Evolutionary conservation across 2,888 invertebrate species (phyloP).

Genomic region (Opisthograptis luteolata): DNA sequence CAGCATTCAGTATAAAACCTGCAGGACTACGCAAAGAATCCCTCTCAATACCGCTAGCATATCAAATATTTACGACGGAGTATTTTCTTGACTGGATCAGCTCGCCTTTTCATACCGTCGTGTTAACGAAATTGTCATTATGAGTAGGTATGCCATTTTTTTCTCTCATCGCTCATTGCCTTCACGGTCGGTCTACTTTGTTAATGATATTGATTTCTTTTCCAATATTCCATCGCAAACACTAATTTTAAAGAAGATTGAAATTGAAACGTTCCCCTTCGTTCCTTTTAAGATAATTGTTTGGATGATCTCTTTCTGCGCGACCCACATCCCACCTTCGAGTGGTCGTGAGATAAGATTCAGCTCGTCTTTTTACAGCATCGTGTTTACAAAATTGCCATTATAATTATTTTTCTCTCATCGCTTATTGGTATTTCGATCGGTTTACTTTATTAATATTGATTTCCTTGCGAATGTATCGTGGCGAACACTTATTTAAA

Average conservation of each 20-base stretch:
- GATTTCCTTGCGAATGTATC: slow-evolving; percentile 18
- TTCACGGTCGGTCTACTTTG: slow-evolving; percentile 21
- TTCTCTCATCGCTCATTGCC: slow-evolving; percentile 29
- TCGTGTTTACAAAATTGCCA: slow-evolving; percentile 20
- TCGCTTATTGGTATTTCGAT: slow-evolving; percentile 27
- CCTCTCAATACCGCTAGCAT: slow-evolving; percentile 8
- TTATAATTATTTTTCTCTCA: slow-evolving; percentile 26
- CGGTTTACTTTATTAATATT: slow-evolving; percentile 20
- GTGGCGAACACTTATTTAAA: slow-evolving; percentile 41
- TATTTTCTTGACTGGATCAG: slow-evolving; percentile 15
- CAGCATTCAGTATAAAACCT: slow-evolving; percentile 6
- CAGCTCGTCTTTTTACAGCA: too few relatives aligned
- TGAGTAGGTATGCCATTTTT: too few relatives aligned
- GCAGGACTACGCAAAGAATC: slow-evolving; percentile 12
- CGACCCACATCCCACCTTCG: slow-evolving; percentile 35
- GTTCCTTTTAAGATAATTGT: slow-evolving; percentile 59
- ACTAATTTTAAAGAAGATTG: slow-evolving; percentile 48
- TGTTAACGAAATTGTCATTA: slow-evolving; percentile 20
- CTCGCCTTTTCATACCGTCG: slow-evolving; percentile 7
- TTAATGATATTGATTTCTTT: slow-evolving; percentile 21
- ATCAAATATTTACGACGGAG: slow-evolving; percentile 1
- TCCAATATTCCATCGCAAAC: slow-evolving; percentile 19
- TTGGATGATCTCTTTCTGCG: slow-evolving; percentile 56
- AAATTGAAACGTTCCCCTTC: slow-evolving; percentile 44
- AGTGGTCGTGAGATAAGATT: slow-evolving; percentile 43